Conservation (phyloP, 2,113 vertebrate species). For the Scomber japonicus region DNA sequence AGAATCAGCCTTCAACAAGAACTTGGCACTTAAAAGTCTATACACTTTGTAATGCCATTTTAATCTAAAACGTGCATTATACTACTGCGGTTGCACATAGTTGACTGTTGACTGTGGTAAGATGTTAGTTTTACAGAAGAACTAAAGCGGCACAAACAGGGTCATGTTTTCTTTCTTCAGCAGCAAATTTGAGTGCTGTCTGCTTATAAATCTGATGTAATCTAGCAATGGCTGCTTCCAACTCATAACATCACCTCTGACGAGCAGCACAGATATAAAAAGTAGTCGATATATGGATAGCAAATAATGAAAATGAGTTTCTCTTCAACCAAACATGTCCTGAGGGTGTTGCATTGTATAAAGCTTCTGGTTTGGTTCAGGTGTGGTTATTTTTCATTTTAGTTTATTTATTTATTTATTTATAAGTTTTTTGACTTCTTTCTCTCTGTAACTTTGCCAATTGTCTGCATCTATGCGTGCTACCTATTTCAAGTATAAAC, state of each 20-base stretch:
- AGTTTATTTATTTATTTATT: no score
- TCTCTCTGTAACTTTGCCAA: no score
- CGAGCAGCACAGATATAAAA: neutral
- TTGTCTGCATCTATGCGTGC: no score
- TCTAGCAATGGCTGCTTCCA: neutral
- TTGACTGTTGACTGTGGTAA: neutral
- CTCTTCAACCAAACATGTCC: no score
- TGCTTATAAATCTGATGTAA: neutral
- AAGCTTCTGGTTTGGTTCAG: no score
- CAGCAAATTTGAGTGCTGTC: neutral
- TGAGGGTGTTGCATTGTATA: no score
- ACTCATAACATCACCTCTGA: neutral
- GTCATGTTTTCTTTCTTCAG: neutral
- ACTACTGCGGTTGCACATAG: neutral
- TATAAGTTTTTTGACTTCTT: no score
- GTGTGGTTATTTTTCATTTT: no score
- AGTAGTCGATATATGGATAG: no score
- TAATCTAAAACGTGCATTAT: neutral
- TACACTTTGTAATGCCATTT: slow-evolving; percentile 8
- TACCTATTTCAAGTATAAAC: no score
- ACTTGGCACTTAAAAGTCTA: slow-evolving; percentile 12
- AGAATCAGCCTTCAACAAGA: slow-evolving; percentile 47
- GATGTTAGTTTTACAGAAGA: no score
- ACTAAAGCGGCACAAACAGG: neutral
- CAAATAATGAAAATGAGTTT: neutral